A percentile compares a stretch with the other conserved stretches of the same genome.
These are phyloP conservation scores for Cynaeus angustus DNA, from an alignment of 2,888 invertebrate genomes.

Conservation along the genomic window DNA sequence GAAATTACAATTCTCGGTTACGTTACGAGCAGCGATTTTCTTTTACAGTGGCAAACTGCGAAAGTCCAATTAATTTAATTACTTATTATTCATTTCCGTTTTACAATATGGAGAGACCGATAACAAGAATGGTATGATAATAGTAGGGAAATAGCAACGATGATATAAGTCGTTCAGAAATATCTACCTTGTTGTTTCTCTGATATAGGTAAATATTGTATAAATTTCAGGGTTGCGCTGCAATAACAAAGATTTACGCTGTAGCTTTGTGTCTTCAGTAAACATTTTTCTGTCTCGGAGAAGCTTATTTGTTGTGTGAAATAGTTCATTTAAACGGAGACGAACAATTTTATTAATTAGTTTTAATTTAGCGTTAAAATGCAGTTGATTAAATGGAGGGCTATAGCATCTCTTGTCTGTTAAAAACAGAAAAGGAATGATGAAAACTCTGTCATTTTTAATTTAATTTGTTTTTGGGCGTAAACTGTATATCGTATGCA, in stretches of 20 bases:
- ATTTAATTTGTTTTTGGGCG: background rate
- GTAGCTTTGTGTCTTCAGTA: background rate
- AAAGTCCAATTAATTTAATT: background rate
- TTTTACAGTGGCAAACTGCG: background rate
- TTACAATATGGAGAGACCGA: background rate
- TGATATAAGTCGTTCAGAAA: background rate
- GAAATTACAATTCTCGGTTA: background rate
- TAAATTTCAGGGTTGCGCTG: background rate
- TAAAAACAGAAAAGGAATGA: no score
- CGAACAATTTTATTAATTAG: no score
- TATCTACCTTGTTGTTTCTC: background rate
- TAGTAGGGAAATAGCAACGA: no score
- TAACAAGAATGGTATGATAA: background rate
- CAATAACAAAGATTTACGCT: conserved; percentile 1
- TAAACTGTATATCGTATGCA: background rate
- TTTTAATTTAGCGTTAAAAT: no score
- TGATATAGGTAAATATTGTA: background rate
- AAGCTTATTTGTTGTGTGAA: background rate
- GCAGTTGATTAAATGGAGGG: no score
- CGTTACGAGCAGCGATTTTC: background rate
- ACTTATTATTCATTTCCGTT: background rate
- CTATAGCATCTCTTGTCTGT: no score
- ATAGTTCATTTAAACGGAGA: no score
- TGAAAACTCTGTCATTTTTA: conserved; percentile 16
- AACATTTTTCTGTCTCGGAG: background rate